Evolutionary conservation across 2,113 vertebrate species (phyloP).

Genomic region (Carassius auratus): DNA sequence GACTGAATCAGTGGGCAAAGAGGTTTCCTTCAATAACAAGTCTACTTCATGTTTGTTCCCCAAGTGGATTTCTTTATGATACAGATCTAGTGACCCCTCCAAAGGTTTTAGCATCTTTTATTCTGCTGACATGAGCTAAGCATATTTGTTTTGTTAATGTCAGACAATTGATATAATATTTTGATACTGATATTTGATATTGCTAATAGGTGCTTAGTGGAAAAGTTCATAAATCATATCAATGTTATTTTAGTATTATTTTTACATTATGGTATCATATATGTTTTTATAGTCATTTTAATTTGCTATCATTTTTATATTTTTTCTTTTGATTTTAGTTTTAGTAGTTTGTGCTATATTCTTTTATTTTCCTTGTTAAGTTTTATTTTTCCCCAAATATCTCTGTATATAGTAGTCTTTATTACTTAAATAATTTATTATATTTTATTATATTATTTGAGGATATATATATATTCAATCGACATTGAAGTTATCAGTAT

Average conservation of each 20-base stretch:
- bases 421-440: no score
- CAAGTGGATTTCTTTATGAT: not conserved
- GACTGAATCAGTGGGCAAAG: constrained; percentile 20
- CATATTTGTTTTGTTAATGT: not conserved
- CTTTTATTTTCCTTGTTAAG: no score
- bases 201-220: not conserved
- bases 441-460: no score
- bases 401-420: not conserved
- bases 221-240: not conserved
- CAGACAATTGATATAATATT: not conserved
- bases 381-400: not conserved
- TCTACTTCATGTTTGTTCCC: not conserved
- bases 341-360: no score
- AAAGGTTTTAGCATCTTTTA: not conserved
- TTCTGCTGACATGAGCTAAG: not conserved
- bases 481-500: no score
- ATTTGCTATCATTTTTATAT: not conserved
- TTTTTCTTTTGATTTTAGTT: no score
- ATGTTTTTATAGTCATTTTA: not conserved
- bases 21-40: constrained; percentile 16
- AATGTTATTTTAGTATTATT: not conserved
- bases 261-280: not conserved
- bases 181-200: not conserved
- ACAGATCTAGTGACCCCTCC: not conserved
- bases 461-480: no score